Evolutionary conservation across 92 coral and sea anemone species (phyloP).

Genomic region (Palythoa caribaeorum): DNA sequence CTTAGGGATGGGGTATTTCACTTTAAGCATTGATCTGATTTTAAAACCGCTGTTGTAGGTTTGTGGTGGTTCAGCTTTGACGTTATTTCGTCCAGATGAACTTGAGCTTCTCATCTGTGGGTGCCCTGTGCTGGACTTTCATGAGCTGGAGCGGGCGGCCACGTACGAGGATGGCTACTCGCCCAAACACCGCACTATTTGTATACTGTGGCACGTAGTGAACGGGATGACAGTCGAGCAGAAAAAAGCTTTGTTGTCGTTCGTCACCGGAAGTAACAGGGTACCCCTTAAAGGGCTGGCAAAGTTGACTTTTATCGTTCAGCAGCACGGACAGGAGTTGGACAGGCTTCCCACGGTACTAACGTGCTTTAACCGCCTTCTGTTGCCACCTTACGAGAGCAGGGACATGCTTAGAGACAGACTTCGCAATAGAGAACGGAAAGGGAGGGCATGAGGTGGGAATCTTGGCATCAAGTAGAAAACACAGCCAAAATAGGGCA

Average conservation of each 20-base stretch:
- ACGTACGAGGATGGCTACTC: constrained; percentile 90
- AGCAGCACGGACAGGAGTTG: constrained; percentile 82
- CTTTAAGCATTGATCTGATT: background rate
- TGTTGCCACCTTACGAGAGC: constrained; percentile 82
- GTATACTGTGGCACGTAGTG: constrained; percentile 84
- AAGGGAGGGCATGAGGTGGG: too few species aligned
- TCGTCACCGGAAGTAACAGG: constrained; percentile 96
- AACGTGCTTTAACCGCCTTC: constrained; percentile 94
- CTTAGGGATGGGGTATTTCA: too few species aligned
- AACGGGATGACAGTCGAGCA: constrained; percentile 81
- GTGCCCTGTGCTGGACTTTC: constrained; percentile 88
- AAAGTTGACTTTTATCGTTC: constrained; percentile 81
- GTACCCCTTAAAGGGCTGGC: constrained; percentile 83
- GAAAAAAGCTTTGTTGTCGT: constrained; percentile 90
- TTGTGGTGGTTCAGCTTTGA: constrained; percentile 87
- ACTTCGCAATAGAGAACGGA: constrained; percentile 93
- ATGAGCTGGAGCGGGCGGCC: constrained; percentile 83
- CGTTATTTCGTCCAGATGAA: constrained; percentile 84
- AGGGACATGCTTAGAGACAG: constrained; percentile 76
- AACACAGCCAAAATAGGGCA: too few species aligned
- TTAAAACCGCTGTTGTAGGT: constrained; percentile 60
- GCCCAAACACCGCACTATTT: constrained; percentile 78
- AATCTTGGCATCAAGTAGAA: too few species aligned
- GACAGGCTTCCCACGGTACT: constrained; percentile 91
- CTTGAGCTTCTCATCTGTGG: constrained; percentile 78